phyloP scores from a whole-genome alignment of 2,888 invertebrate genomes.

The Drosophila limbata region DNA sequence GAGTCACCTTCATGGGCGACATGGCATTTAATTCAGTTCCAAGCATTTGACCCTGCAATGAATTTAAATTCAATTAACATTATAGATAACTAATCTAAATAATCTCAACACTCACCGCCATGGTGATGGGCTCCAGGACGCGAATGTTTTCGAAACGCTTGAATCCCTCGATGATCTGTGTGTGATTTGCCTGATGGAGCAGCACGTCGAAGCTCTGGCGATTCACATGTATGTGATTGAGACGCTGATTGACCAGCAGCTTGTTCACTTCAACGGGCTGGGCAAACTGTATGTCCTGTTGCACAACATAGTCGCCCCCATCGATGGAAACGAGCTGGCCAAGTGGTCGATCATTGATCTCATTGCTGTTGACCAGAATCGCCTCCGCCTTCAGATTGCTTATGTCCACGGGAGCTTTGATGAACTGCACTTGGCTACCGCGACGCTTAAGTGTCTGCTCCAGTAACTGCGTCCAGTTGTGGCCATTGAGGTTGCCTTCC shows the following conservation, averaged over 20 bases:
- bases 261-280: conserved; percentile 84
- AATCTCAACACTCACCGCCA: conserved; percentile 71
- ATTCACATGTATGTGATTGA: conserved; percentile 86
- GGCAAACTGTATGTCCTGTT: conserved; percentile 85
- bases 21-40: conserved; percentile 85
- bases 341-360: conserved; percentile 72
- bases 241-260: conserved; percentile 83
- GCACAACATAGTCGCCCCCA: conserved; percentile 84
- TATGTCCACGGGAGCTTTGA: conserved; percentile 79
- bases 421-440: conserved; percentile 85
- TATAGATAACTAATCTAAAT: background rate
- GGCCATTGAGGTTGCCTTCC: conserved; percentile 86
- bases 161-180: conserved; percentile 85
- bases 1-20: conserved; percentile 85
- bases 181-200: conserved; percentile 82
- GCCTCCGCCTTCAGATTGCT: conserved; percentile 78
- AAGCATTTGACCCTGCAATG: conserved; percentile 84
- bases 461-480: conserved; percentile 85
- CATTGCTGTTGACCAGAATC: conserved; percentile 70
- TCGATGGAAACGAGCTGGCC: conserved; percentile 83
- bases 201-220: conserved; percentile 85
- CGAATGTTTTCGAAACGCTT: conserved; percentile 86
- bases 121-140: conserved; percentile 85
- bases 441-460: conserved; percentile 85
- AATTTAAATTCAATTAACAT: background rate